Evolutionary conservation across 2,113 vertebrate species (phyloP).

Genomic region (Heterochromis multidens): DNA sequence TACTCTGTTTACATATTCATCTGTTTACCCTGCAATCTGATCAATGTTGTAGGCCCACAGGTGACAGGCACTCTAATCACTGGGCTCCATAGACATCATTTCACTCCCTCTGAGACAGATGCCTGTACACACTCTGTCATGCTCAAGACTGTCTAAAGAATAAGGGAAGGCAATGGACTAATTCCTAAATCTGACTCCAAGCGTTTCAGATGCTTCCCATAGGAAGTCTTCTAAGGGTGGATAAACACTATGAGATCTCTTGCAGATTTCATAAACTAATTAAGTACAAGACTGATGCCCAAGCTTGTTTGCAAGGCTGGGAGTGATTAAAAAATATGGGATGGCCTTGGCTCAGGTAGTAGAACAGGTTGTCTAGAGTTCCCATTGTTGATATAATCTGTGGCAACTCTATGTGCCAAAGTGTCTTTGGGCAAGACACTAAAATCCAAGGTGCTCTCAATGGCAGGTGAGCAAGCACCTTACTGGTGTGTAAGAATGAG

Average conservation of each 20-base stretch:
- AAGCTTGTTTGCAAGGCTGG: background rate
- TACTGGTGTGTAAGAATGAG: background rate
- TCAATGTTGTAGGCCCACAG: slow-evolving; percentile 73
- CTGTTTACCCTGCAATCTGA: slow-evolving; percentile 74
- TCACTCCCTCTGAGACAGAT: slow-evolving; percentile 48
- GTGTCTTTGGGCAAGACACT: background rate
- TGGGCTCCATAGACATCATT: slow-evolving; percentile 57
- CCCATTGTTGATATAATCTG: background rate
- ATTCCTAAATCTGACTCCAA: slow-evolving; percentile 59
- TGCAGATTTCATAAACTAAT: slow-evolving; percentile 57
- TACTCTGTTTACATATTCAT: slow-evolving; percentile 81
- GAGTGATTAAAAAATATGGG: background rate
- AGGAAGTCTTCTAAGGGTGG: slow-evolving; percentile 45
- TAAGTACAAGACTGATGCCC: slow-evolving; percentile 14
- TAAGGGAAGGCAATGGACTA: slow-evolving; percentile 26
- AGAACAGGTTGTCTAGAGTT: background rate
- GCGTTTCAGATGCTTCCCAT: slow-evolving; percentile 47
- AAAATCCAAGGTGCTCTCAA: background rate
- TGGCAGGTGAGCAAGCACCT: background rate
- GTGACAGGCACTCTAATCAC: slow-evolving; percentile 78
- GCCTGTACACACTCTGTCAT: slow-evolving; percentile 49
- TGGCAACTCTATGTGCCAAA: background rate
- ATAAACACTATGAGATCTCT: slow-evolving; percentile 49
- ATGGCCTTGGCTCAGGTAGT: background rate
- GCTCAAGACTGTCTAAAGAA: slow-evolving; percentile 36